These are phyloP conservation scores for Masticophis lateralis DNA, from an alignment of 2,797 vertebrate species.

Conservation along the genomic window DNA sequence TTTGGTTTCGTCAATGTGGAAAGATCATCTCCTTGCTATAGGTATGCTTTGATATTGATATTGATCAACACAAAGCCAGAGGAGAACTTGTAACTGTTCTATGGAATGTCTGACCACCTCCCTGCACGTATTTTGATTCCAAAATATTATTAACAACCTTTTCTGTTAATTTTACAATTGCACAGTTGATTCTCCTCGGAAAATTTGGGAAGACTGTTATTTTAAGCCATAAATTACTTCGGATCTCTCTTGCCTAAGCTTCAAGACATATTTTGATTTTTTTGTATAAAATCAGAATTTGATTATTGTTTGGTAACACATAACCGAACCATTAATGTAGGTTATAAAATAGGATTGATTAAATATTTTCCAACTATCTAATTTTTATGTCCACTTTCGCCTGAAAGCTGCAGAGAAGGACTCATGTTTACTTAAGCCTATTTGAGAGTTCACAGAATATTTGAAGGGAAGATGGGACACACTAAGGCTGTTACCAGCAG, in stretches of 20 bases:
- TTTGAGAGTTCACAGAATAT: neutral
- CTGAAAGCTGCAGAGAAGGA: neutral
- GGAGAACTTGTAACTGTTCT: neutral
- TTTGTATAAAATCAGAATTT: neutral
- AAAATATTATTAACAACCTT: neutral
- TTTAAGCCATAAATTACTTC: neutral
- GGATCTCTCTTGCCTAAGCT: neutral
- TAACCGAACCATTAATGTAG: neutral
- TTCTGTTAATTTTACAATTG: neutral
- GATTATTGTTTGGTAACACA: neutral
- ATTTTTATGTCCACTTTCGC: neutral
- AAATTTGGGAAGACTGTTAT: neutral
- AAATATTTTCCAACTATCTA: neutral
- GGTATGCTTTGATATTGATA: conserved; percentile 66
- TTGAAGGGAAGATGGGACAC: neutral
- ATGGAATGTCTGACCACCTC: neutral
- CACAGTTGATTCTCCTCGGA: neutral
- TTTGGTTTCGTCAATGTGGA: conserved; percentile 84
- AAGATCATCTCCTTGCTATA: conserved; percentile 91
- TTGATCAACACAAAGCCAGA: neutral
- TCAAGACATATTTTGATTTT: neutral
- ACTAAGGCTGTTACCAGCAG: neutral
- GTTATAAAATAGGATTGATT: neutral
- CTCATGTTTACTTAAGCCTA: neutral
- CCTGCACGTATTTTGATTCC: neutral